Conservation (phyloP, 2,797 vertebrate species). For the Syngnathus acus region DNA sequence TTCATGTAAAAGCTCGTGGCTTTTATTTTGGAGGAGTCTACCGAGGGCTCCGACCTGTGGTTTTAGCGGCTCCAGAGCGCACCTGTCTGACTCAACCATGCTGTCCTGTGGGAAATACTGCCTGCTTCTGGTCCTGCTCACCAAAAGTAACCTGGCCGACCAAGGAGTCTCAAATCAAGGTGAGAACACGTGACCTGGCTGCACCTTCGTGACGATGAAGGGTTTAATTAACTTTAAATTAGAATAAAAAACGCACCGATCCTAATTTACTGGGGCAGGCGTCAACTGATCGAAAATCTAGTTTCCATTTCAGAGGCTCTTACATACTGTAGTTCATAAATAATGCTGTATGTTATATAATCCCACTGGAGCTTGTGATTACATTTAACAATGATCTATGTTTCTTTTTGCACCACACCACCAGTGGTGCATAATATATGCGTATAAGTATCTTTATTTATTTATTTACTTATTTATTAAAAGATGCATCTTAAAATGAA, state of each 20-base stretch:
- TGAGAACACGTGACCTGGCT: slow-evolving; percentile 39
- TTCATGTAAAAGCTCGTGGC: slow-evolving; percentile 28
- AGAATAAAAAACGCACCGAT: not conserved
- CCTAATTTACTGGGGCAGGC: not conserved
- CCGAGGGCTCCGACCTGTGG: slow-evolving; percentile 24
- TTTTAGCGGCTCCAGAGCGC: slow-evolving; percentile 35
- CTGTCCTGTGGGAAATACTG: slow-evolving; percentile 58
- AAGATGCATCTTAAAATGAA: too few relatives aligned
- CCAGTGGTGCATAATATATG: not conserved
- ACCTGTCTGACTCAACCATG: slow-evolving; percentile 61
- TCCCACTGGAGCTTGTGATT: not conserved
- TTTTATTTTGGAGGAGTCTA: slow-evolving; percentile 29
- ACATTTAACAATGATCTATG: not conserved
- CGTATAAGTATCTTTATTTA: too few relatives aligned
- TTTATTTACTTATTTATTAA: not conserved
- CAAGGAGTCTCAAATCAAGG: slow-evolving; percentile 69
- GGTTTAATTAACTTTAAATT: not conserved
- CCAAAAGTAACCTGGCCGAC: slow-evolving; percentile 61
- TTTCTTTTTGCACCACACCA: not conserved
- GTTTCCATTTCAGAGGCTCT: not conserved
- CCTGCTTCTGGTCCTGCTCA: slow-evolving; percentile 59
- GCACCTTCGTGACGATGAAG: not conserved
- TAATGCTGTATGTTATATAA: not conserved
- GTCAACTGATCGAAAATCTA: not conserved
- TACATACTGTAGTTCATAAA: not conserved